phyloP scores from a whole-genome alignment of 2,888 invertebrate genomes.

The Sthenelais limicola region DNA sequence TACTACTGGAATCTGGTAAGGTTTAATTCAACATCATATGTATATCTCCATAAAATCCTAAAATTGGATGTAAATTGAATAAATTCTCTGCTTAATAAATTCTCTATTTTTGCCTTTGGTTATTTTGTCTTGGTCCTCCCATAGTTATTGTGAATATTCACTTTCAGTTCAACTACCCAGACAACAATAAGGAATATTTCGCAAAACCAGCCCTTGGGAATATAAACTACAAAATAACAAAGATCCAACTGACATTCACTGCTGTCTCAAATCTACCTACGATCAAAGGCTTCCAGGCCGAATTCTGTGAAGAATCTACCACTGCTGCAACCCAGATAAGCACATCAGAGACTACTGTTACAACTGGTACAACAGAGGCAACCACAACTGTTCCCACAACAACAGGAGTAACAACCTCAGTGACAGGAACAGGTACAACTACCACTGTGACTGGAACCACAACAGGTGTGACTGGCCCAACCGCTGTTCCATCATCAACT shows the following conservation, averaged over 20 bases:
- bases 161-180: constrained; percentile 8
- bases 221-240: neutral
- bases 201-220: constrained; percentile 2
- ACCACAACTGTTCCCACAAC: neutral
- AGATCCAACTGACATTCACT: neutral
- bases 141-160: no score
- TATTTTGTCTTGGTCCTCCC: no score
- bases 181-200: constrained; percentile 1
- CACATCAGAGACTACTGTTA: constrained; percentile 5
- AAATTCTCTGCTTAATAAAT: no score
- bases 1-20: constrained; percentile 28
- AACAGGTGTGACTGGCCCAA: constrained; percentile 7
- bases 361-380: neutral
- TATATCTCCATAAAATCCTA: neutral
- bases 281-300: neutral
- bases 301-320: constrained; percentile 5
- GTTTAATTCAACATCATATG: neutral
- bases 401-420: neutral
- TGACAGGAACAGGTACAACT: neutral
- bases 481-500: constrained; percentile 6
- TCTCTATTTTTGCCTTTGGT: no score
- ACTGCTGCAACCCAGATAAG: neutral
- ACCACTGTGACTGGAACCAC: constrained; percentile 3
- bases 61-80: neutral
- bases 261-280: neutral